Evolutionary conservation across 2,797 vertebrate species (phyloP), one percentile per base, ranked within the genome.

Genomic region (Scyliorhinus canicula): DNA sequence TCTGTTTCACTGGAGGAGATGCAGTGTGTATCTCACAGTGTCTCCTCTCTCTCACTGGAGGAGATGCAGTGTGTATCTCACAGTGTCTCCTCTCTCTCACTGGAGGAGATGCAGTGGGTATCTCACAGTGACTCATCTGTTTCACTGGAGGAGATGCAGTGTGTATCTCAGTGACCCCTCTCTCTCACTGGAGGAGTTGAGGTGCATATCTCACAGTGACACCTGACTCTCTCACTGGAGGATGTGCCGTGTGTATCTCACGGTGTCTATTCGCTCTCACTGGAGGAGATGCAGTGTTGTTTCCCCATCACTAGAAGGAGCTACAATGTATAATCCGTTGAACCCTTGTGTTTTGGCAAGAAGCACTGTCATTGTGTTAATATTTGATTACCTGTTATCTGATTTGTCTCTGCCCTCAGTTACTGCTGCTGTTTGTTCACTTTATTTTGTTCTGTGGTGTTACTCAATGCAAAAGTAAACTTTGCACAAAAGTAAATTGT

Each of bases 371-470:
- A 24, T 19, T 63, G 24, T 65, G 88, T 26, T 91, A 91, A 91
- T 91, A 44, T 91, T 91, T 91, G 88, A 91, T 65, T n/a, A 91
- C 19, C n/a, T 63, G n/a, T 44, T 91, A 24, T 65, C 16, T 65
- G 88, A 65, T 6, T 90, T 90, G 5, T 60, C 35, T 19, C 52
- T 60, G 31, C 35, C 60, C 4, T 21, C 28, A 90, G 35, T 28
- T 86, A 35, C 60, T 19, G 19, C 55, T 60, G 21, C 3, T 65
- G 88, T 65, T 65, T 91, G n/a, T 88, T 88, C 28, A 44, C 2
- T 35, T 88, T 57, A 57, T 57, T 88, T 57, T 91, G 88, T 63
- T 91, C 3, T 11, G 4, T 44, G 24, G 24, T 40, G n/a, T 91
- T 19, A 8, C 57, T 65, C 57, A 91, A 91, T 60, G 24, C 57